Evolutionary conservation across 2,113 vertebrate species (phyloP), one percentile per base, ranked within the genome.

Genomic region (Triplophysa tibetana): DNA sequence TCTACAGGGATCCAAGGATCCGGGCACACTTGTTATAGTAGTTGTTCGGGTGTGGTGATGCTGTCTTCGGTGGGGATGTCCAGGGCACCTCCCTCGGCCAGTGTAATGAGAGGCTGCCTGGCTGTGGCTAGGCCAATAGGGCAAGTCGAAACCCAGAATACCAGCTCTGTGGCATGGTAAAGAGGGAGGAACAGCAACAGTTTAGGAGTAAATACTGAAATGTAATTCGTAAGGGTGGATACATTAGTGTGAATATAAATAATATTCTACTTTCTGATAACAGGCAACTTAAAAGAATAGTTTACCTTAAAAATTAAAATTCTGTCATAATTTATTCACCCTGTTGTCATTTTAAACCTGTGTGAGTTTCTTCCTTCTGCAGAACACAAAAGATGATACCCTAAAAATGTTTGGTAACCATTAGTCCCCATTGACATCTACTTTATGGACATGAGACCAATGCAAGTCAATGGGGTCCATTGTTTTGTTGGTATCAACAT

Each of bases 101-200:
- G 52, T 58, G 45, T 86, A 86, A 86, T 84, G 81, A 84, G 84
- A 86, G 85, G 78, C 76, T 82, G 80, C 81, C 83, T 69, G 70
- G 24, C 77, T 84, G 80, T 76, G 83, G 85, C 61, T 8, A 78
- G 78, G 80, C 77, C 81, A 78, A 50, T 48, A 62, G 72, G 78
- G 80, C 83, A 82, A 48, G 63, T 66, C 82, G 66, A 54, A 85
- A 52, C 83, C 81, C 80, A 85, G 83, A 85, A 85, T 85, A 85
- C 83, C 81, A 82, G 78, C 62, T 69, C 68, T 82, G 74, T 84
- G 83, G 83, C 80, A 84, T 70, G 19, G 76, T 24, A 33, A 50
- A 63, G 75, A 43, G 83, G 79, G 79, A 84, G 79, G 79, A 77
- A 79, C 70, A 80, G 75, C 82, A 74, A 54, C 65, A 23, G 74